Evolutionary conservation across 2,113 vertebrate genomes (phyloP).

Genomic region (Alaudala cheleensis): DNA sequence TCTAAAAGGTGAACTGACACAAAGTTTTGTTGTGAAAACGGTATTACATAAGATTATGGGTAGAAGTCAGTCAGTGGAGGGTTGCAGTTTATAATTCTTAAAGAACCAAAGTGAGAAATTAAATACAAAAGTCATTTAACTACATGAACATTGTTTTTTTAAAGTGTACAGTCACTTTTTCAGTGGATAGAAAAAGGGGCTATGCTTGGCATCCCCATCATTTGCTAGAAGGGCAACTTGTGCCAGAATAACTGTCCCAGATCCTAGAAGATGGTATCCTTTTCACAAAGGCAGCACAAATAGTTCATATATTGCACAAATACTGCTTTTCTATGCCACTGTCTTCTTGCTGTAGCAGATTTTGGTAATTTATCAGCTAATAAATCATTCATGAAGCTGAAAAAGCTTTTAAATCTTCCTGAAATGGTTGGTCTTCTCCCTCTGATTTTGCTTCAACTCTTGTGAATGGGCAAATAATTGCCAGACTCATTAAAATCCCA

Average conservation of each 20-base stretch:
- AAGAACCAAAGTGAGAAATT: neutral
- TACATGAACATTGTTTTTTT: neutral
- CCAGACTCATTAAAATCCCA: neutral
- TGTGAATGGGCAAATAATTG: neutral
- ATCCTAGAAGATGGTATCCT: neutral
- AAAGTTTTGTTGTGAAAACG: neutral
- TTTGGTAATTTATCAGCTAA: neutral
- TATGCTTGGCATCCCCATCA: neutral
- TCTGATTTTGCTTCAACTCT: neutral
- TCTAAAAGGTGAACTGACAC: neutral
- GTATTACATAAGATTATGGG: neutral
- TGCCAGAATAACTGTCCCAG: neutral
- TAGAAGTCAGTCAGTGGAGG: neutral
- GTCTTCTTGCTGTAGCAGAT: neutral
- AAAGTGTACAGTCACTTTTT: neutral
- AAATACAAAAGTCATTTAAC: neutral
- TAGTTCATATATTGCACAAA: neutral
- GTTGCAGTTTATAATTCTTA: neutral
- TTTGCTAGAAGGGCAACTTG: neutral
- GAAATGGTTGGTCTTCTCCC: neutral
- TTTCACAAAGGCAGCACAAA: neutral
- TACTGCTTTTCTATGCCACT: neutral
- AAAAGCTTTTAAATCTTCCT: neutral
- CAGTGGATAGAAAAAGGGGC: neutral
- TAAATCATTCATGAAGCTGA: neutral